Base-by-base conservation (phyloP, 2,113 vertebrate genomes). In the Nanorana parkeri region DNA sequence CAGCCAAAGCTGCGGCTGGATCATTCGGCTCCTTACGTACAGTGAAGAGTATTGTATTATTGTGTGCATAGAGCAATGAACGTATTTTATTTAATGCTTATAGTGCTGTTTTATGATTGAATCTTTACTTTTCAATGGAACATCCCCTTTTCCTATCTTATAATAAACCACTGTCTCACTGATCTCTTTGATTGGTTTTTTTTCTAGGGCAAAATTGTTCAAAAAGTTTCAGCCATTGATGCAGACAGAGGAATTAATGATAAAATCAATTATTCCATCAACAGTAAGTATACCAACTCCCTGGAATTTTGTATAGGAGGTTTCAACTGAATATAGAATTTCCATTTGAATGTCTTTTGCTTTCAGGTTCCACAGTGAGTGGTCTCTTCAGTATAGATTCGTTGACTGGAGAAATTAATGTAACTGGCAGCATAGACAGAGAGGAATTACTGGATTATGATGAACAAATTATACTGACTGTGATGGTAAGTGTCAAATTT, bases 191-290 rank as follows among this genome's bases (percentile, higher is more conserved):
- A 4, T n/a, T 58, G 55, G 17, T 7, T n/a, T 23, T 11, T 67
- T 67, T 83, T 84, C 8, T 78, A 97, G 96, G 89, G 64, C 16
- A 51, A 1, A 0, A 10, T 82, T 0, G 91, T 96, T 76, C 83
- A 94, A 26, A 84, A 3, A 32, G 95, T 95, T 52, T 77, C 51
- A 1, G 95, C 96, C 6, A 54, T 92, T 7, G 96, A 97, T 54
- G 75, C 84, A 6, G 96, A 97, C 89, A 91, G 52, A 80, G 94
- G 91, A 63, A 55, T 97, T 78, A 89, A 91, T 19, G 91, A 95
- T 65, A 0, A 0, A 0, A 89, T 97, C 55, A 36, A 0, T 71
- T 97, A 93, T 78, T 88, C 41, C 68, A 94, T 97, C 88, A 77
- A 90, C 84, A 61, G 96, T 97, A 84, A 91, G 91, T 52, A 82